Evolutionary conservation across 2,113 vertebrate genomes (phyloP), one percentile per base, ranked within the genome.

Genomic region (Myotis lucifugus): DNA sequence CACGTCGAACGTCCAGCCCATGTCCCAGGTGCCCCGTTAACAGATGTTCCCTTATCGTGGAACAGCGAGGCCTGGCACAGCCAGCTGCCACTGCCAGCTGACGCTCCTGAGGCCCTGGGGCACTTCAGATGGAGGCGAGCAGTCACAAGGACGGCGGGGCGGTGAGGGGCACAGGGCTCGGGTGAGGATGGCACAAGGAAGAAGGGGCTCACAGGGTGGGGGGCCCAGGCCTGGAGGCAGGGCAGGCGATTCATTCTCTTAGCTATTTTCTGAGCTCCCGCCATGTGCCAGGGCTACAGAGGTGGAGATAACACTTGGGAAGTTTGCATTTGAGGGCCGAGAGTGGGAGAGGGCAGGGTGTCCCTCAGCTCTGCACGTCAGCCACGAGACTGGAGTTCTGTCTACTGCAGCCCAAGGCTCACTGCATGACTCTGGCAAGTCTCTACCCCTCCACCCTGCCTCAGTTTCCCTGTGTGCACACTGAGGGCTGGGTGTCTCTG

Each of bases 41-140:
- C 95, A 97, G 95, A 85, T 82, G 90, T 56, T 97, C 76, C 94
- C 18, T 32, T 91, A 82, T 90, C 69, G 32, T 29, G n/a, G 66
- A 85, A 76, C 87, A 50, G 77, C 21, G 67, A 84, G 66, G 81
- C 52, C 72, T 56, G 81, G 81, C 56, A 81, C 14, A 42, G 59
- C 79, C 92, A 87, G 84, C 90, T 93, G 86, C 50, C 29, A 4
- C 32, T 40, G 67, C 91, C 93, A 90, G 70, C 79, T 79, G 91
- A 89, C 0, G 0, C 3, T 48, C n/a, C 74, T 0, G 12, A 59
- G 92, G 50, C 50, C 87, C 74, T 1, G 2, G 29, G 6, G 37
- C 40, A 52, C 72, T 6, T 42, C 0, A 61, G 37, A 76, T 5
- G 8, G 25, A 83, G 25, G 7, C 11, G 21, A 85, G 84, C 14